These are phyloP conservation scores for Sminthurinus signatus DNA, from an alignment of 1,140 invertebrate species.

Conservation along the genomic window DNA sequence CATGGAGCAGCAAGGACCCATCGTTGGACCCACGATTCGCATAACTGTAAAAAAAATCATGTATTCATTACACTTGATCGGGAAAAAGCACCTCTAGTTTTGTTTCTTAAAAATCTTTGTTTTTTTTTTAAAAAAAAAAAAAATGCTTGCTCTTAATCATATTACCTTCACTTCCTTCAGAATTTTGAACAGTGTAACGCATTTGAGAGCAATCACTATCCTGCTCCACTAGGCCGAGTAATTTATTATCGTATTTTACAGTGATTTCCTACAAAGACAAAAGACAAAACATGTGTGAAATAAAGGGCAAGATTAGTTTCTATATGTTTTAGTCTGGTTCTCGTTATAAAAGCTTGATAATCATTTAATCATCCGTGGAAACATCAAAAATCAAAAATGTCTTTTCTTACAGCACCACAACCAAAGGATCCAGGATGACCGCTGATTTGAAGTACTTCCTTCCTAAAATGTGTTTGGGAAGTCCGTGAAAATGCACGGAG, in stretches of 20 bases:
- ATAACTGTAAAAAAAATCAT: no score
- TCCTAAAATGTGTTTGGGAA: background rate
- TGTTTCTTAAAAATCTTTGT: no score
- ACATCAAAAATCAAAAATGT: background rate
- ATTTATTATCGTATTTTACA: conserved; percentile 3
- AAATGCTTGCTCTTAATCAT: no score
- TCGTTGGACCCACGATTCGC: no score
- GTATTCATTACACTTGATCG: background rate
- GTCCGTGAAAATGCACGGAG: background rate
- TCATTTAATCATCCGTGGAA: no score
- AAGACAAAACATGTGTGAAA: background rate
- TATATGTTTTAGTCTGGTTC: no score
- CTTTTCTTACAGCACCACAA: background rate
- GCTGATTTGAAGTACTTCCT: conserved; percentile 2
- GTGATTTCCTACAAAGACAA: background rate
- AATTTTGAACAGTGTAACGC: conserved; percentile 10
- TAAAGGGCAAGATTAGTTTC: no score
- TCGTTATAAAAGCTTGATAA: no score
- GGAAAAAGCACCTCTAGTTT: no score
- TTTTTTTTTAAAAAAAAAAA: no score
- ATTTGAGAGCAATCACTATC: background rate
- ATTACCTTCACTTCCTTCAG: conserved; percentile 6
- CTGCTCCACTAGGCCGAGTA: conserved; percentile 5
- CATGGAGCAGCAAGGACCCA: background rate
- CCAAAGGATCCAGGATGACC: conserved; percentile 9